Conservation (phyloP, 2,797 vertebrate species). For the Danio tinwini region DNA sequence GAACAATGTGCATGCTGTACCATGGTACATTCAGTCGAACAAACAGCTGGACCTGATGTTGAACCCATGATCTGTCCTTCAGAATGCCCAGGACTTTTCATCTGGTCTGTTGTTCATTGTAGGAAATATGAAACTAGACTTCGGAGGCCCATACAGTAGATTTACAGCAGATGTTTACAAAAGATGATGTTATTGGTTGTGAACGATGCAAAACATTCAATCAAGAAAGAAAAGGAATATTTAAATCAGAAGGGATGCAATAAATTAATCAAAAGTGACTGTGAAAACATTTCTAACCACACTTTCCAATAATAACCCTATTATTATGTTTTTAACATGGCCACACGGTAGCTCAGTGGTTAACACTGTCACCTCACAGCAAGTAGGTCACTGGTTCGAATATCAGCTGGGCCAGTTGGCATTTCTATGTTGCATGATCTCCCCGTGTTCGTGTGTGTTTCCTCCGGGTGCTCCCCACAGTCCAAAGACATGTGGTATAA, state of each 20-base stretch:
- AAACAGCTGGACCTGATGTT: conserved; percentile 10
- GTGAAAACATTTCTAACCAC: not conserved
- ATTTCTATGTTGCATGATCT: no score
- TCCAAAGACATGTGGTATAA: no score
- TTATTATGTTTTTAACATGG: no score
- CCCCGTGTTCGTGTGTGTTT: no score
- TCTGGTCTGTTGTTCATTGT: not conserved
- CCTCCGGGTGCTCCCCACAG: no score
- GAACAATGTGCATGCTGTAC: not conserved
- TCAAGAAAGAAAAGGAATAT: not conserved
- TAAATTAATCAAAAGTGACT: not conserved
- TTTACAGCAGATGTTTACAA: not conserved
- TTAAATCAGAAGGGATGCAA: not conserved
- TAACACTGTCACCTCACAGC: no score
- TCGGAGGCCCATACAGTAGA: not conserved
- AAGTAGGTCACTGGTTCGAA: no score
- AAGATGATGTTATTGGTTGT: not conserved
- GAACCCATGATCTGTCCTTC: not conserved
- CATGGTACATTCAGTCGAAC: not conserved
- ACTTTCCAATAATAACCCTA: no score
- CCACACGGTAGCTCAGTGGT: no score
- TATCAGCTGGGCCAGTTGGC: no score
- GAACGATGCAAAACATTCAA: not conserved
- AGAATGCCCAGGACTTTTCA: not conserved
- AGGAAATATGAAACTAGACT: not conserved